These are phyloP conservation scores for Anguilla megastoma DNA, from an alignment of 2,797 vertebrate species.

Conservation along the genomic window DNA sequence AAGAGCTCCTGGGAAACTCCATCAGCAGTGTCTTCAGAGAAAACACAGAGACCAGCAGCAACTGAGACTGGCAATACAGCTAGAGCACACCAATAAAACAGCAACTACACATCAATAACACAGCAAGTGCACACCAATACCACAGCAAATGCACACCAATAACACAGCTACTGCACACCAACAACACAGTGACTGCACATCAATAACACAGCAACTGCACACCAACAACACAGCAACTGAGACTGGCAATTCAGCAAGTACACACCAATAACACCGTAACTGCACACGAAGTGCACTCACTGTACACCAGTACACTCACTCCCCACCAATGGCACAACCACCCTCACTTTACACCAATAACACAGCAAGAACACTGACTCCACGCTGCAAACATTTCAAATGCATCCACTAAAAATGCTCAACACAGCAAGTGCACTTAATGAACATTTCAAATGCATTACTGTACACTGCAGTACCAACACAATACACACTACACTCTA, in stretches of 20 bases:
- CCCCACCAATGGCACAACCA: background rate
- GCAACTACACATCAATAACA: background rate
- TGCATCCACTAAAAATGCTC: too few relatives aligned
- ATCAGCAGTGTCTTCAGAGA: conserved; percentile 88
- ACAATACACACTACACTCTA: background rate
- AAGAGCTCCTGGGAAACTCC: conserved; percentile 98
- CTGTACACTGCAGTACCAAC: background rate
- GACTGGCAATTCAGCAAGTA: too few relatives aligned
- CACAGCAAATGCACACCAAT: background rate
- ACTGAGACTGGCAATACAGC: background rate
- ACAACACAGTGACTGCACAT: background rate
- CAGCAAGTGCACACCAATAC: background rate
- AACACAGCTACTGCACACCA: background rate
- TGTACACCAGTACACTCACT: background rate
- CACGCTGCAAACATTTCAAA: background rate
- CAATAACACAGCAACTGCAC: background rate
- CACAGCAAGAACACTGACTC: background rate
- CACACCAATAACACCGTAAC: background rate
- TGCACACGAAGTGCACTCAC: background rate
- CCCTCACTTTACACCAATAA: background rate
- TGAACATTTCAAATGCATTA: background rate
- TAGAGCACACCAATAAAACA: background rate
- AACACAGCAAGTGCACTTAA: background rate
- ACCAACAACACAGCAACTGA: too few relatives aligned
- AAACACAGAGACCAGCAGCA: conserved; percentile 26